These are phyloP conservation scores for Onychostruthus taczanowskii DNA, from an alignment of 2,113 vertebrate species.

Conservation along the genomic window DNA sequence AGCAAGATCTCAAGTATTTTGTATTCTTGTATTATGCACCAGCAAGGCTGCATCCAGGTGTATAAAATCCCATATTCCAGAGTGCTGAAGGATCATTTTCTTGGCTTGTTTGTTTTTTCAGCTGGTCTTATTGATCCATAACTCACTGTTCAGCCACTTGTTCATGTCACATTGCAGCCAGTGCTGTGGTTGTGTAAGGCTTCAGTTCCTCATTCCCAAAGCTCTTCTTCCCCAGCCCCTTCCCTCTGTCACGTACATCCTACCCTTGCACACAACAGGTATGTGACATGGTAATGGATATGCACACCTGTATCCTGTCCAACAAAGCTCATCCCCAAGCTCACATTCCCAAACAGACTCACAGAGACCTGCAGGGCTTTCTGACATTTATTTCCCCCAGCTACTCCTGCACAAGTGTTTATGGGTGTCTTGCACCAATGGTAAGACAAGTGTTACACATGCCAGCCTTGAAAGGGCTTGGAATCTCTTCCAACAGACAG, in stretches of 20 bases:
- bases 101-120: neutral
- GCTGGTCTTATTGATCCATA: neutral
- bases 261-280: neutral
- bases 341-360: neutral
- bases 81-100: neutral
- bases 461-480: neutral
- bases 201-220: neutral
- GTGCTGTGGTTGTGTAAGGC: neutral
- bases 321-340: neutral
- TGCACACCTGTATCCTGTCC: neutral
- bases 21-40: neutral
- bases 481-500: neutral
- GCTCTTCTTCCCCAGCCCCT: neutral
- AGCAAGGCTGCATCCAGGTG: neutral
- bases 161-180: neutral
- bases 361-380: neutral
- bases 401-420: neutral
- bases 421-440: neutral
- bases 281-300: neutral
- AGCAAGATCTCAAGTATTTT: neutral
- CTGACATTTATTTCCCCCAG: neutral
- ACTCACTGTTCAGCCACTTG: neutral
- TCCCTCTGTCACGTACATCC: fast-evolving
- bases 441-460: neutral
- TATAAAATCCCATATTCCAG: neutral